Base-by-base conservation (phyloP, 2,797 vertebrate genomes). In the Synanceia verrucosa region DNA sequence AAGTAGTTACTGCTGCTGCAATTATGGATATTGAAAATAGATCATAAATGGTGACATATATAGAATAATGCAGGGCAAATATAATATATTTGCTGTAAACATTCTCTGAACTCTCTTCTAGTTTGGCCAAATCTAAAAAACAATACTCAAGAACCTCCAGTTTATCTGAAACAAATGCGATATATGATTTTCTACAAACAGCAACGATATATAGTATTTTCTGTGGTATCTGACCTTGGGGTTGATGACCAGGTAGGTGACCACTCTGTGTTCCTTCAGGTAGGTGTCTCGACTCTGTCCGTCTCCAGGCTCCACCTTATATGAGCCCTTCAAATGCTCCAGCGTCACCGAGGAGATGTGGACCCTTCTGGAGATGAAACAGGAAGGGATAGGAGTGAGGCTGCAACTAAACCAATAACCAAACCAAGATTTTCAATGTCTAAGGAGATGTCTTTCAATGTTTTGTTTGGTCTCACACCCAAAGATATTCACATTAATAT, bases 301-400 rank as follows among this genome's bases (percentile, higher is more conserved):
- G 0, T 97, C 92, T n/a, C 97, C 98, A 24, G 95, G 94, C 86
- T 99, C 97, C 73, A 98, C 97, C 93, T 99, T 96, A 71, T 99
- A 99, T 1, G 96, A 96, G 16, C 96, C 95, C 24, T 98, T 97
- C 92, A 99, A 90, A 88, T 99, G 96, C 78, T 98, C 96, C 93
- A 99, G 71, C 6, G 98, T 99, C 80, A 97, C 96, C 0, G 96
- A 97, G 9, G 97, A 98, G 88, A 99, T 99, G 93, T 99, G 98
- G 89, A 99, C 98, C 52, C 97, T 96, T 77, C 98, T 99, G 92
- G 64, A 70, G 60, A 73, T 5, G 31, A 70, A 57, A 51, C 18
- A 62, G 24, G n/a, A 48, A 9, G 16, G 4, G 5, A 65, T 58
- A n/a, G n/a, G n/a, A n/a, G n/a, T n/a, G n/a, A n/a, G n/a, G n/a